phyloP scores from a whole-genome alignment of 2,888 invertebrate genomes.

The Tryphoninae sp. region DNA sequence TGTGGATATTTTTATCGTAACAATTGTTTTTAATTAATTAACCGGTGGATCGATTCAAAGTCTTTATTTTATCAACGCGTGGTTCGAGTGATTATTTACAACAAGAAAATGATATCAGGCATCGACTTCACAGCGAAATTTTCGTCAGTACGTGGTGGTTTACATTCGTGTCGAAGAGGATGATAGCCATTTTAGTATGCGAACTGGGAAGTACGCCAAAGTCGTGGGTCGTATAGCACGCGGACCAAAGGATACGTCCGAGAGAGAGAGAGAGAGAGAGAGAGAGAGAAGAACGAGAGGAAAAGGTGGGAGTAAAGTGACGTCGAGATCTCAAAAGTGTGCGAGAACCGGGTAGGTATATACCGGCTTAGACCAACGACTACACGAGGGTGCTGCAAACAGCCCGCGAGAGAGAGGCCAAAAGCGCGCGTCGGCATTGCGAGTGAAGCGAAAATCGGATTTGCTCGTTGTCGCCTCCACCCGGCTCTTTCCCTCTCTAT shows the following conservation, averaged over 20 bases:
- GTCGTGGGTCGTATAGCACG: constrained; percentile 67
- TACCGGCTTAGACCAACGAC: constrained; percentile 29
- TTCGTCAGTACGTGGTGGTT: constrained; percentile 14
- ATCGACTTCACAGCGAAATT: constrained; percentile 30
- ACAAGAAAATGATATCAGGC: neutral
- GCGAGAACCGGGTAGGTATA: constrained; percentile 2
- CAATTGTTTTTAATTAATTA: too few relatives aligned
- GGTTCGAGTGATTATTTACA: too few relatives aligned
- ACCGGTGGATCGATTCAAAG: too few relatives aligned
- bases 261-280: constrained; percentile 37
- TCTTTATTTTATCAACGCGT: too few relatives aligned
- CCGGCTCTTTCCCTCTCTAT: constrained; percentile 62
- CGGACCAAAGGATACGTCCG: constrained; percentile 25
- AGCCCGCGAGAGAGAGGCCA: constrained; percentile 47
- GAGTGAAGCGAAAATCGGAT: constrained; percentile 81
- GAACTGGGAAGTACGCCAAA: constrained; percentile 76
- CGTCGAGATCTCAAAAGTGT: constrained; percentile 52
- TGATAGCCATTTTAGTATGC: constrained; percentile 68
- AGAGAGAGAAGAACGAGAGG: constrained; percentile 28
- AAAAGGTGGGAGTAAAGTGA: neutral
- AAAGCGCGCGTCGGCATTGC: constrained; percentile 69
- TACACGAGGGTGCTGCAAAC: constrained; percentile 31
- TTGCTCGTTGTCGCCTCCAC: constrained; percentile 80
- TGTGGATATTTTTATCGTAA: too few relatives aligned
- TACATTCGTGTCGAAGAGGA: neutral